Base-by-base conservation (phyloP, 2,113 vertebrate genomes). In the Anguilla japonica region DNA sequence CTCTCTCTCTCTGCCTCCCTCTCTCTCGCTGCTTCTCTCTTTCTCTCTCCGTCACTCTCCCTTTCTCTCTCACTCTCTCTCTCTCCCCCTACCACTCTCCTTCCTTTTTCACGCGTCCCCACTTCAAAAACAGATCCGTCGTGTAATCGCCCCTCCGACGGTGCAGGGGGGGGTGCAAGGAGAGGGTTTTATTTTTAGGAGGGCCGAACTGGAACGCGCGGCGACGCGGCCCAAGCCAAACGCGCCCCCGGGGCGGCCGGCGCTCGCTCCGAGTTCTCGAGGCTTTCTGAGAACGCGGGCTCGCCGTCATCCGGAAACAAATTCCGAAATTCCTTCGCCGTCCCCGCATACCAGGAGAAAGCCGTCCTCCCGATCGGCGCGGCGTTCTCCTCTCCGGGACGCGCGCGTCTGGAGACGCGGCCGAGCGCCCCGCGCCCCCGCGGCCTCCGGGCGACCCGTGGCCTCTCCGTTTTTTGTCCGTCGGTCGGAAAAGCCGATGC, bases 221-320 rank as follows among this genome's bases (percentile, higher is more conserved):
- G 87, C 43, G 88, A 87, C 87, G 90, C 80, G 26, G 92, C 95
- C 95, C 95, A 95, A 93, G 79, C 79, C 90, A 95, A 95, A 96
- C 93, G 94, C 34, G 83, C 86, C 89, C 84, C 90, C 88, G 89
- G 88, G 90, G 93, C 91, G 92, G 85, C 85, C 88, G 87, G 89
- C 88, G 87, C 90, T 93, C 93, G 93, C 95, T 94, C 93, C 84
- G 89, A 92, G 94, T 95, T 94, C 91, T 90, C 89, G 29, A 86
- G 84, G 91, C 91, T 90, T 89, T 88, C 88, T 71, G 56, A 88
- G 84, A 90, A 88, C 63, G 85, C 91, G 90, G 88, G 87, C 83
- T 87, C 43, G 83, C 82, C 87, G 39, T 80, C 11, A 18, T 80
- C 46, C 46, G 80, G 8, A 14, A 8, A 34, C 5, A 22, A 79